Base-by-base conservation (phyloP, 2,797 vertebrate species). In the Manis pentadactyla region DNA sequence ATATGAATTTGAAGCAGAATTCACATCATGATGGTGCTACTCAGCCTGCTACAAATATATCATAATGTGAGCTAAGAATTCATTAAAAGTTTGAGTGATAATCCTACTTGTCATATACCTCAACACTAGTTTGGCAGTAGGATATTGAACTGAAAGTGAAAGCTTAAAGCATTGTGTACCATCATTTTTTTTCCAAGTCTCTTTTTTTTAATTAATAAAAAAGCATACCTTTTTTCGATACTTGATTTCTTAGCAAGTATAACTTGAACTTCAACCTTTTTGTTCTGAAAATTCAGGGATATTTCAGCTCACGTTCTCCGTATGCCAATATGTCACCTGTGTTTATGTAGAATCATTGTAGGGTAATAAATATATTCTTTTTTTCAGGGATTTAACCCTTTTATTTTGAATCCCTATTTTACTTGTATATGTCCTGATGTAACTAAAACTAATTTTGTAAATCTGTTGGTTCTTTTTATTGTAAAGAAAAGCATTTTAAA, bases 101-200 rank as follows among this genome's bases (percentile, higher is more conserved):
- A 99, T 99, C 99, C 99, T 99, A 99, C 98, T 99, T 99, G 99
- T 99, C 99, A 99, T 99, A 99, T 99, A 99, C 99, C 99, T 99
- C 99, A 99, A 99, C 99, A 99, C 99, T 99, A 99, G 99, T 99
- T 99, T 99, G 99, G 99, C 99, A 99, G 99, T 99, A 99, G 99
- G 99, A 99, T 98, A 98, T 98, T 98, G 98, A 99, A 98, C 98
- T 98, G 98, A 98, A 98, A 98, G 98, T 98, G 98, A 98, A 98
- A 98, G 97, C 98, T 98, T 98, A 98, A 98, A 98, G 96, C 98
- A 98, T 98, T 98, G 98, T 98, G 98, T 98, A 98, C 98, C 99
- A 98, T 98, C 99, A 98, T 99, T 97, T 89, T 98, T 96, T 98
- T 98, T 92, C 98, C 98, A 97, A 98, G 97, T 97, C 97, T 98